Evolutionary conservation across 2,797 vertebrate genomes (phyloP).

Genomic region (Artibeus jamaicensis): DNA sequence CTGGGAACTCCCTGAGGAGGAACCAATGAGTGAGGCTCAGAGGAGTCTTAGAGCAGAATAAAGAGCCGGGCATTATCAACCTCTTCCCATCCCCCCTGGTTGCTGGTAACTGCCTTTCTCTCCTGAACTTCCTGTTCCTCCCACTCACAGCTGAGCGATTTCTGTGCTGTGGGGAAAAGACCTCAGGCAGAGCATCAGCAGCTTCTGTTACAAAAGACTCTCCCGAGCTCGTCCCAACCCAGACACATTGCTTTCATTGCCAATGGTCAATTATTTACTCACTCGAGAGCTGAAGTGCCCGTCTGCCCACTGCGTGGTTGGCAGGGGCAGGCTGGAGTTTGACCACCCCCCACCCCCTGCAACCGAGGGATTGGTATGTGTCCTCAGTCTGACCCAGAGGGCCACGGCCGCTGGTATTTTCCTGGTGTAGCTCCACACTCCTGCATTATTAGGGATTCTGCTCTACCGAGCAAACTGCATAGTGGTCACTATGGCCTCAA

Average conservation of each 20-base stretch:
- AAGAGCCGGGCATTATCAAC: background rate
- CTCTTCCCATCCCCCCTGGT: background rate
- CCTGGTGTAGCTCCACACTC: background rate
- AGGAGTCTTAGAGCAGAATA: background rate
- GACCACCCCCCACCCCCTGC: accelerated
- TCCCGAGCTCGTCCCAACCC: background rate
- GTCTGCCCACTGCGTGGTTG: background rate
- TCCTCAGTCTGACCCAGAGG: background rate
- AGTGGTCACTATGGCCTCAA: background rate
- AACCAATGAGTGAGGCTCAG: background rate
- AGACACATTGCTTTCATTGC: background rate
- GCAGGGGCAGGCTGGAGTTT: background rate
- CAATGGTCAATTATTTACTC: background rate
- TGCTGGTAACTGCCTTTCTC: background rate
- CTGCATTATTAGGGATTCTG: background rate
- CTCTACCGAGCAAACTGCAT: background rate
- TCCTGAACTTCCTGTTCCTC: background rate
- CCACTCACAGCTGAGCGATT: background rate
- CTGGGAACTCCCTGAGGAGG: background rate
- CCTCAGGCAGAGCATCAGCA: background rate
- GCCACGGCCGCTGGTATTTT: background rate
- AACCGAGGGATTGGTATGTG: no score
- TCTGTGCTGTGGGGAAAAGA: background rate
- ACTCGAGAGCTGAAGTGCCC: background rate
- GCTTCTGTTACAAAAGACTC: background rate